Evolutionary conservation across 2,113 vertebrate species (phyloP).

Genomic region (Labeo rohita): DNA sequence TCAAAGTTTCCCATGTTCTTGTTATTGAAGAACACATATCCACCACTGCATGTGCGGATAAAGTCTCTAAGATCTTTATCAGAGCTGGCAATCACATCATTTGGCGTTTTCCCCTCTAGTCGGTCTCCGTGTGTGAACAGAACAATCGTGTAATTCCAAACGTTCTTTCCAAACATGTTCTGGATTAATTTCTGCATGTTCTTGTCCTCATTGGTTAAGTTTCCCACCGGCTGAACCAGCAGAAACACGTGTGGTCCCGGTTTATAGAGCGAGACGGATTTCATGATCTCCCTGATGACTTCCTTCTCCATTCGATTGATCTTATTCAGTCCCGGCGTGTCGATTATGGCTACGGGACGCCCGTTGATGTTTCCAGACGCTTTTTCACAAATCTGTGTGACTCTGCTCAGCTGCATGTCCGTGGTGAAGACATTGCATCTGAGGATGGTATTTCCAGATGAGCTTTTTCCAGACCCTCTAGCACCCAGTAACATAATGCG

Average conservation of each 20-base stretch:
- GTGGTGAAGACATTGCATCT: slow-evolving; percentile 54
- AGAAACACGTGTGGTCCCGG: slow-evolving; percentile 65
- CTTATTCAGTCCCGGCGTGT: slow-evolving; percentile 67
- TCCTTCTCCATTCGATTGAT: slow-evolving; percentile 44
- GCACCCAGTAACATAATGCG: slow-evolving; percentile 70
- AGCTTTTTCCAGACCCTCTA: slow-evolving; percentile 68
- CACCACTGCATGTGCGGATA: slow-evolving; percentile 64
- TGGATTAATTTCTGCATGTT: slow-evolving; percentile 61
- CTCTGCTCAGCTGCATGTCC: slow-evolving; percentile 63
- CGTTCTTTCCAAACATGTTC: slow-evolving; percentile 61
- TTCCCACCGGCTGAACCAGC: slow-evolving; percentile 59
- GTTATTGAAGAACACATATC: slow-evolving; percentile 70
- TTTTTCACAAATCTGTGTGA: slow-evolving; percentile 62
- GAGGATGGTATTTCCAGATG: slow-evolving; percentile 67
- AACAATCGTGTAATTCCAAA: slow-evolving; percentile 69
- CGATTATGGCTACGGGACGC: slow-evolving; percentile 55
- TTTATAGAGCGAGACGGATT: slow-evolving; percentile 53
- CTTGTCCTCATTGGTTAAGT: slow-evolving; percentile 66
- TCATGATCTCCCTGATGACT: slow-evolving; percentile 60
- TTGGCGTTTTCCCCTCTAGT: slow-evolving; percentile 57
- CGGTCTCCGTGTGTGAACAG: slow-evolving; percentile 67
- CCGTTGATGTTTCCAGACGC: slow-evolving; percentile 22
- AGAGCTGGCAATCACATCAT: slow-evolving; percentile 58
- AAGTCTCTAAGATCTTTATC: slow-evolving; percentile 62
- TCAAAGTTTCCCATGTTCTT: slow-evolving; percentile 43